Base-by-base conservation (phyloP, 1,140 invertebrate genomes). In the Conopomorpha cramerella region DNA sequence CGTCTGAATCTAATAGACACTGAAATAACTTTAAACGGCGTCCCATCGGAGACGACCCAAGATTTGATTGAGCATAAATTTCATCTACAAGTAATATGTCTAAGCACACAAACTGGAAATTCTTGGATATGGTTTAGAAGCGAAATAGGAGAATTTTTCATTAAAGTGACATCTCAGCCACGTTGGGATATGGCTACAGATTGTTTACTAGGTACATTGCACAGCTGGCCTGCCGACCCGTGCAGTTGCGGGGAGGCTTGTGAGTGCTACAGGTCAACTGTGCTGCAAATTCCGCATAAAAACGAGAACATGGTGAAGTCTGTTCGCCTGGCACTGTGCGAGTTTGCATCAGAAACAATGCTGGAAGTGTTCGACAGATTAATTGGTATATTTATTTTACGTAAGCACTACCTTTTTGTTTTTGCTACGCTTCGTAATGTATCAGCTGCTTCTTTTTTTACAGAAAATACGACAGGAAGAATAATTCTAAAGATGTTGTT, bases 91-190 rank as follows among this genome's bases (percentile, higher is more conserved):
- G 40, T 74, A 27, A 54, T 59, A 32, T 72, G 67, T 33, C 41
- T 74, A 4, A 66, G 57, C 42, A 60, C 55, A 12, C 59, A 64
- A 53, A 35, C 52, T 8, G 52, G 49, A 2, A 72, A 66, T 34
- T 41, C 51, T 1, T 72, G 66, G 67, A 54, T 74, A 38, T 74
- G 70, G 70, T 66, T 74, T 36, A 48, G 40, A 42, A 59, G 63
- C 30, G 52, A 59, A 14, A 30, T 58, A 3, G 67, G 70, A 6
- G 61, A 72, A 41, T 74, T 74, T 44, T 74, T 63, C 29, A 55
- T 74, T 25, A 58, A 51, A 44, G 53, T 72, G 7, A 63, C 61
- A 10, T 55, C 63, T 8, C 63, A 72, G 18, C 52, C 67, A 18
- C 51, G 67, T 10, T 68, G 63, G 55, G 65, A 72, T 40, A 36